phyloP scores from a whole-genome alignment of 23 tunicate genomes.

The Diplosoma virens region DNA sequence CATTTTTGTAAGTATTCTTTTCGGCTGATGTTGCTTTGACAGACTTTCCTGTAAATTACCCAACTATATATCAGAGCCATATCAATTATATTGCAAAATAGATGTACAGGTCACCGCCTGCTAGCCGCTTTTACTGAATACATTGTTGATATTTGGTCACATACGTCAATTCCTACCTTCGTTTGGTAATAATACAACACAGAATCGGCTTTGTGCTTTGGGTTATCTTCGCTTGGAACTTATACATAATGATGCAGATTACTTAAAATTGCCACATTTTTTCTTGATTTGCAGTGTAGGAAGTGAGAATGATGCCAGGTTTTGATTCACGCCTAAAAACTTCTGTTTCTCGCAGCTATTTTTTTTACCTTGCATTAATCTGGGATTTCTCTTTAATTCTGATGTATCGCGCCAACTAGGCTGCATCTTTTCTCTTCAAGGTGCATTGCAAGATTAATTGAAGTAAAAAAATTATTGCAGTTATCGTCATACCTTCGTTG shows the following conservation, averaged over 20 bases:
- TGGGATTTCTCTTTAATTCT: not conserved
- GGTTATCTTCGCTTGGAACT: constrained; percentile 8
- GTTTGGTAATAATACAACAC: not conserved
- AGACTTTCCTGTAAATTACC: constrained; percentile 6
- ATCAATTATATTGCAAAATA: constrained; percentile 16
- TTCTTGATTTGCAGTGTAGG: not conserved
- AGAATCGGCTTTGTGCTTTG: not conserved
- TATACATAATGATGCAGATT: not conserved
- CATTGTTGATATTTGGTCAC: constrained; percentile 7
- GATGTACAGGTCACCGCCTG: constrained; percentile 16
- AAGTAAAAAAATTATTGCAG: constrained; percentile 6
- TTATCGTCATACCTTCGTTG: not conserved
- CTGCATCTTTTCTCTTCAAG: constrained; percentile 3
- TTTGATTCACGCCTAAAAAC: not conserved
- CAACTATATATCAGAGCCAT: constrained; percentile 13
- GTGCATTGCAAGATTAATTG: not conserved
- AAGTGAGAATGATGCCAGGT: not conserved
- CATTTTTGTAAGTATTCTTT: not conserved
- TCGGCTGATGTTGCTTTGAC: constrained; percentile 10
- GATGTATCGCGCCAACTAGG: constrained; percentile 6
- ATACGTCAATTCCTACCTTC: constrained; percentile 17
- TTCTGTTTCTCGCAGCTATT: not conserved
- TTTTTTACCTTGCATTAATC: constrained; percentile 2
- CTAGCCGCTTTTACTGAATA: constrained; percentile 5
- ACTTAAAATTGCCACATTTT: constrained; percentile 11